Evolutionary conservation across 2,797 vertebrate species (phyloP).

Genomic region (Mormyrus proboscirostris): DNA sequence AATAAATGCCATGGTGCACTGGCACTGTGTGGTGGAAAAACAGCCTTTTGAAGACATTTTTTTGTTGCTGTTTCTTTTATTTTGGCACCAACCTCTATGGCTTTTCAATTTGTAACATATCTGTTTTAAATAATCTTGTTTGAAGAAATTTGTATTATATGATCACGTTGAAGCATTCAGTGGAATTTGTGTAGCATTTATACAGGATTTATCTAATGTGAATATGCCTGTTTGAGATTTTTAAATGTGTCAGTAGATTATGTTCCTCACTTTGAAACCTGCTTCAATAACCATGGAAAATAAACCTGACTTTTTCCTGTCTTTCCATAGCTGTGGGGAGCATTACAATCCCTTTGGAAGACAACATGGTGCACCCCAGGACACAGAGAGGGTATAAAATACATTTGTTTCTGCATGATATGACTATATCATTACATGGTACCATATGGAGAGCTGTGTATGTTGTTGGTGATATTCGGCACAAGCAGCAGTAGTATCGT

Average conservation of each 20-base stretch:
- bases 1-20: neutral
- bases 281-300: too few relatives aligned
- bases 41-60: neutral
- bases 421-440: neutral
- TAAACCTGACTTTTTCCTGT: neutral
- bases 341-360: slow-evolving; percentile 76
- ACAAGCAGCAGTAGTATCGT: neutral
- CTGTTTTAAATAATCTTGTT: neutral
- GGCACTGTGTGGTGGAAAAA: neutral
- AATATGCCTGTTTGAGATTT: neutral
- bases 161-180: neutral
- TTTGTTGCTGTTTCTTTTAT: neutral
- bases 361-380: slow-evolving; percentile 69
- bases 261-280: neutral
- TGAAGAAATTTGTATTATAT: neutral
- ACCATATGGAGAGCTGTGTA: neutral
- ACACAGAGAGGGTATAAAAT: slow-evolving; percentile 61
- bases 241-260: neutral
- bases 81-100: neutral
- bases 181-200: neutral
- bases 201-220: neutral
- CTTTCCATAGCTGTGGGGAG: slow-evolving; percentile 72
- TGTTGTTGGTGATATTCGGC: neutral
- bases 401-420: neutral
- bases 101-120: neutral